phyloP scores from a whole-genome alignment of 1,140 invertebrate species.

The Popillia japonica region DNA sequence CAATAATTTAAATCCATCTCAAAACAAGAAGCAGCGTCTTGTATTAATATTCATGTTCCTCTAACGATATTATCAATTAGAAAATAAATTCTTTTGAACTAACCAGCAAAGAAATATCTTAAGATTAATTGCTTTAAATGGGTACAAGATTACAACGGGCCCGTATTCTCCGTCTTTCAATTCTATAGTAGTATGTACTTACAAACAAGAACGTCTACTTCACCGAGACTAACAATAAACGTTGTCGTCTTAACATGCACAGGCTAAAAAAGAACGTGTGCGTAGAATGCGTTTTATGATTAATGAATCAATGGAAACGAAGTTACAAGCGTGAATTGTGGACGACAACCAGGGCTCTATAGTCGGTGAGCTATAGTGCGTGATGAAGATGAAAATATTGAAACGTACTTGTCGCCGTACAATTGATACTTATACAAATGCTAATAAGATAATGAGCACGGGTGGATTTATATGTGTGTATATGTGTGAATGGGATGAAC shows the following conservation, averaged over 20 bases:
- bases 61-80: no score
- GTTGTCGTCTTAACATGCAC: background rate
- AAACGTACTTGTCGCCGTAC: background rate
- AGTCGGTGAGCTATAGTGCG: background rate
- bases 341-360: background rate
- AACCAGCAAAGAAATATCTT: no score
- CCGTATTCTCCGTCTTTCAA: no score
- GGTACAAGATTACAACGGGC: no score
- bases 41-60: no score
- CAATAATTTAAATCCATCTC: no score
- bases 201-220: background rate
- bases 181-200: no score
- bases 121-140: no score
- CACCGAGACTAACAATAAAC: background rate
- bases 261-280: background rate
- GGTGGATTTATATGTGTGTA: background rate
- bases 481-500: background rate
- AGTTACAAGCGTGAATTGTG: background rate
- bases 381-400: background rate
- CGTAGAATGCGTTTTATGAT: background rate
- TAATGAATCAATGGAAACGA: slow-evolving; percentile 6
- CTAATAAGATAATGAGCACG: slow-evolving; percentile 3
- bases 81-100: no score
- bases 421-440: background rate
- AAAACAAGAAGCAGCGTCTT: no score